Base-by-base conservation (phyloP, 2,888 invertebrate genomes). In the Orthosia incerta region DNA sequence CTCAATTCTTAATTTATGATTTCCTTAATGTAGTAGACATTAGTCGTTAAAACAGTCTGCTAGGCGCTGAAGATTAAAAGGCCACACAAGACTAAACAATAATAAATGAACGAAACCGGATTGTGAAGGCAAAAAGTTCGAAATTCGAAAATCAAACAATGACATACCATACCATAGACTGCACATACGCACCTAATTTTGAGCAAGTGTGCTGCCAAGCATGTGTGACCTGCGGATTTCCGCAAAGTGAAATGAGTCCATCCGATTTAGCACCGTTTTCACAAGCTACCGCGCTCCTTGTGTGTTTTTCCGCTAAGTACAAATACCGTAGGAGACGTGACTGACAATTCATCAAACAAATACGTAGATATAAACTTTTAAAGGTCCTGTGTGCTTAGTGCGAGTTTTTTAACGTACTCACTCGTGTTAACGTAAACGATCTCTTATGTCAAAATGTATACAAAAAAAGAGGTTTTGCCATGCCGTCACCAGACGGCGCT, bases 291-390 rank as follows among this genome's bases (percentile, higher is more conserved):
- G 48, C 11, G 7, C 50, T 55, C 4, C 48, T 60, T 26, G 39
- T 2, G 39, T 62, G 15, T 20, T 16, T 20, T 48, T 51, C 31
- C 23, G 59, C 26, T 46, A 39, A 7, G 39, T 39, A 50, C 20
- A 26, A 48, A 23, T 31, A 97, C 65, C 98, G 98, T 89, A 97
- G 97, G 53, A 15, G 26, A 57, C 16, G 45, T 39, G 63, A 56
- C 55, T 39, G 18, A 20, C 4, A 12, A 11, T 23, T 48, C 13
- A 23, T 26, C 3, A 67, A 50, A 50, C 20, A 13, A 48, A 31
- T 15, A 23, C 23, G 0, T 46, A 55, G 7, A 4, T 39, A 9
- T 39, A 39, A n/a, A 51, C 20, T 23, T 55, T 4, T 11, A 23
- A 31, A 15, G 4, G 13, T 5, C n/a, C n/a, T n/a, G n/a, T n/a